These are phyloP conservation scores for Drosophila repleta DNA, from an alignment of 1,140 invertebrate genomes.

Conservation along the genomic window DNA sequence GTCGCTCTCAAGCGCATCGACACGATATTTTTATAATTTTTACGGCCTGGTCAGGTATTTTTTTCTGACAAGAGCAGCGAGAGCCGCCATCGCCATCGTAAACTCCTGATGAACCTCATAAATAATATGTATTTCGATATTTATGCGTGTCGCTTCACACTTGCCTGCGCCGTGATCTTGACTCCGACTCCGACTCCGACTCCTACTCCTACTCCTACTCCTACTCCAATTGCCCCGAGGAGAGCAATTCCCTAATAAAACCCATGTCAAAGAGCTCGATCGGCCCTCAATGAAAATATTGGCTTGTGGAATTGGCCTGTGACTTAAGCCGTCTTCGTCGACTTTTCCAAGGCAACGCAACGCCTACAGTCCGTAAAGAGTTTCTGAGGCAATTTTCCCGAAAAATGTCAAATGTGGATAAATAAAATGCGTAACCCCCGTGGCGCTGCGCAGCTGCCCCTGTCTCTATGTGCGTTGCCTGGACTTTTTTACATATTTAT, in stretches of 20 bases:
- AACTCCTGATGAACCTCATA: conserved; percentile 81
- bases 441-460: conserved; percentile 35
- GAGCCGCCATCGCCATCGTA: no score
- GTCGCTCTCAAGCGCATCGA: conserved; percentile 35
- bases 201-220: no score
- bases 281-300: conserved; percentile 73
- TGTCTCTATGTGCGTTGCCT: conserved; percentile 18
- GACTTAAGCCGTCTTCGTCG: conserved; percentile 11
- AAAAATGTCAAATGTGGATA: conserved; percentile 47
- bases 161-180: conserved; percentile 18
- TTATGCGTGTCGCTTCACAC: conserved; percentile 76
- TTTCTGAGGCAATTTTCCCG: conserved; percentile 45
- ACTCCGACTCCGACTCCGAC: neutral
- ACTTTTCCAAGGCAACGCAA: conserved; percentile 43
- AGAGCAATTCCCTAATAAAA: conserved; percentile 64
- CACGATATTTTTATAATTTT: conserved; percentile 75
- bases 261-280: conserved; percentile 65
- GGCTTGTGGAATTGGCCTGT: conserved; percentile 43
- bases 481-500: conserved; percentile 45
- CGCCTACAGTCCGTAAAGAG: conserved; percentile 26
- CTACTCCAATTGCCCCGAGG: conserved; percentile 1
- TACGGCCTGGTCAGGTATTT: conserved; percentile 65
- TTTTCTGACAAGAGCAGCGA: conserved; percentile 20
- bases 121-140: conserved; percentile 81
- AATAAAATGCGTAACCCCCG: conserved; percentile 61